These are phyloP conservation scores for Buceros bicornis DNA, from an alignment of 2,797 vertebrate species.

Conservation along the genomic window DNA sequence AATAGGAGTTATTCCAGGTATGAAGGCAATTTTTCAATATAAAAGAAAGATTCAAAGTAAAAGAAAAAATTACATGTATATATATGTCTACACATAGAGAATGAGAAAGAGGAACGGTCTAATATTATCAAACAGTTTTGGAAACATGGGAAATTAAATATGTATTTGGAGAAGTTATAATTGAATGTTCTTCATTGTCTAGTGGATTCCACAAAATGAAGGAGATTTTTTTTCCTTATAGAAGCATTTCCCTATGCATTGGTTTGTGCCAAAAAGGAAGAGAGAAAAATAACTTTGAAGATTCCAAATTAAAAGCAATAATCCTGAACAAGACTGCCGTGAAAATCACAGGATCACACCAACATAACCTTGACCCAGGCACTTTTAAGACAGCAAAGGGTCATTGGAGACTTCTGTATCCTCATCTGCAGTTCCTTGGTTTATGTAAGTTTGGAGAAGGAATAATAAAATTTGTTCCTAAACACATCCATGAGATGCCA, in stretches of 20 bases:
- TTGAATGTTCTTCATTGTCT: constrained; percentile 19
- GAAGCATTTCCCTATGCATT: constrained; percentile 18
- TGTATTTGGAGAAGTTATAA: background rate
- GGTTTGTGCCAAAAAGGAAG: constrained; percentile 48
- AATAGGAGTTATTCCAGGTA: background rate
- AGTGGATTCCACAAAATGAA: constrained; percentile 27
- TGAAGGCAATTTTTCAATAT: background rate
- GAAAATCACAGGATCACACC: constrained; percentile 38
- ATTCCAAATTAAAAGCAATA: constrained; percentile 54
- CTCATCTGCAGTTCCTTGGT: background rate
- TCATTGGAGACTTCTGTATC: background rate
- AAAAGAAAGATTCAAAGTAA: background rate
- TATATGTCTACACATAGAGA: background rate
- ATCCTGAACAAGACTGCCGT: constrained; percentile 31
- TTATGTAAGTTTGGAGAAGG: background rate
- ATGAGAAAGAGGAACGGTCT: background rate
- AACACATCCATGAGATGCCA: background rate
- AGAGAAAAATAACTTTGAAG: constrained; percentile 50
- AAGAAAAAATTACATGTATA: background rate
- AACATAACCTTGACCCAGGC: background rate
- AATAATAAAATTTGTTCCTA: background rate
- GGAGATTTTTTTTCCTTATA: constrained; percentile 15
- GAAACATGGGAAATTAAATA: constrained; percentile 29
- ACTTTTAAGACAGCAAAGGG: background rate
- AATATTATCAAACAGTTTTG: constrained; percentile 1